A percentile compares a stretch with the other conserved stretches of the same genome.
Evolutionary conservation across 2,113 vertebrate species (phyloP).

Genomic region (Actinemys pallida): DNA sequence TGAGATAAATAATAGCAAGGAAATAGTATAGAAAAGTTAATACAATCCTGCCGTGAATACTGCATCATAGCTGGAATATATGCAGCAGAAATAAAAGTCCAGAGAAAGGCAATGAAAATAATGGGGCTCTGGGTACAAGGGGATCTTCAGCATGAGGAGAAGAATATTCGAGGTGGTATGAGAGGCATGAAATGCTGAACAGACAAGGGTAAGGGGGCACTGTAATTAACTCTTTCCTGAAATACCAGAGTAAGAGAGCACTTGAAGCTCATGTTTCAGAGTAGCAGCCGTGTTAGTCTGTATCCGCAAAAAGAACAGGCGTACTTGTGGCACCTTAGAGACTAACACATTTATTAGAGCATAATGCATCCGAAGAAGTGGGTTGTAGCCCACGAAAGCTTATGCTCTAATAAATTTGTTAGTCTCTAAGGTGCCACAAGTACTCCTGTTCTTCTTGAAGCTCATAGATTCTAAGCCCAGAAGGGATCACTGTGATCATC

Average conservation of each 20-base stretch:
- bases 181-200: rapidly evolving
- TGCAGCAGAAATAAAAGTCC: not conserved
- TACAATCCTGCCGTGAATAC: not conserved
- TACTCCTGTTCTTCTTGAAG: not conserved
- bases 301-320: no score
- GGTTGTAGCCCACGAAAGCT: no score
- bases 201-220: not conserved
- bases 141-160: not conserved
- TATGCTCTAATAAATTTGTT: no score
- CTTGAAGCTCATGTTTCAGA: not conserved
- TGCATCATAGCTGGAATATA: not conserved
- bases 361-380: no score
- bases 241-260: not conserved
- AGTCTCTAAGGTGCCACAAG: no score
- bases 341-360: no score
- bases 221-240: not conserved
- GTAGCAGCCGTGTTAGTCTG: no score
- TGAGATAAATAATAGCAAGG: not conserved
- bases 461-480: not conserved
- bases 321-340: no score
- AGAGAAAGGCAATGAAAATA: not conserved
- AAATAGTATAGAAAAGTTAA: not conserved
- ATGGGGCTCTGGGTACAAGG: not conserved
- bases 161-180: not conserved
- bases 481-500: not conserved